Evolutionary conservation across 2,113 vertebrate species (phyloP).

Genomic region (Rhinoderma darwinii): DNA sequence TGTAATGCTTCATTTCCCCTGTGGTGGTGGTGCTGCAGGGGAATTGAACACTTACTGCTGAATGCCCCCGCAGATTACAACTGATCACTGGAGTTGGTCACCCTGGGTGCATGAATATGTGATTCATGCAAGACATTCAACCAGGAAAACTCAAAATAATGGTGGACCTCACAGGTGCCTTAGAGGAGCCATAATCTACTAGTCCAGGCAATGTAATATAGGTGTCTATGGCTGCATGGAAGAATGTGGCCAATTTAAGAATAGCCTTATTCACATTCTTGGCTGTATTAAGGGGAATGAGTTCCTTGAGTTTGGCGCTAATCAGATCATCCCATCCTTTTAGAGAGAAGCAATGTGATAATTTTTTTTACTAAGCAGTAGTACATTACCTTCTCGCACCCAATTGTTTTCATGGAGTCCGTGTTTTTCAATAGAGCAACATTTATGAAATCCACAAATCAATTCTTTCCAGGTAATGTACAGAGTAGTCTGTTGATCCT

Average conservation of each 20-base stretch:
- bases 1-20: no score
- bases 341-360: not conserved
- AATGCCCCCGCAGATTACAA: no score
- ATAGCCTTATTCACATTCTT: not conserved
- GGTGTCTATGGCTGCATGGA: not conserved
- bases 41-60: no score
- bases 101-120: no score
- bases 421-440: slow-evolving; percentile 74
- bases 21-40: no score
- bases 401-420: slow-evolving; percentile 73
- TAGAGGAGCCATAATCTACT: not conserved
- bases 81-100: no score
- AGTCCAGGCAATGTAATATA: not conserved
- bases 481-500: slow-evolving; percentile 68
- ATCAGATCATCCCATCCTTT: not conserved
- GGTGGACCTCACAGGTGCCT: not conserved
- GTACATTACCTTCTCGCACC: slow-evolving; percentile 79
- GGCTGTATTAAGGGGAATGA: not conserved
- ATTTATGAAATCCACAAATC: slow-evolving; percentile 74
- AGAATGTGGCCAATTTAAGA: not conserved
- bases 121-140: no score
- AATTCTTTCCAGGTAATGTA: slow-evolving; percentile 78
- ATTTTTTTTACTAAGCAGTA: not conserved
- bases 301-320: not conserved
- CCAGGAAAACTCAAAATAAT: not conserved